Base-by-base conservation (phyloP, 2,888 invertebrate genomes). In the Hypomecis atomaria region DNA sequence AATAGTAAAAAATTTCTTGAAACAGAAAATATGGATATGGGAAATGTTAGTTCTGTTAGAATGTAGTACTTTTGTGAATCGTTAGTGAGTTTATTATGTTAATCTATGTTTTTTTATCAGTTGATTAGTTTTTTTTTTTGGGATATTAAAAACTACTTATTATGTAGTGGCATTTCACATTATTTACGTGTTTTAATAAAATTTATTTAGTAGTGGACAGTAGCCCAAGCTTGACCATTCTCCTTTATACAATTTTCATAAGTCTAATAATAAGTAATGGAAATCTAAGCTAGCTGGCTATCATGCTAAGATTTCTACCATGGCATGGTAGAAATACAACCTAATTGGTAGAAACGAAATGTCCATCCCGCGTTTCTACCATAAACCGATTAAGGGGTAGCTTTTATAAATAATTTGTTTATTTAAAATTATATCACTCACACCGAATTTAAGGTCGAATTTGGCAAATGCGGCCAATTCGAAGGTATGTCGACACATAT, bases 391-490 rank as follows among this genome's bases (percentile, higher is more conserved):
- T 33, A 43, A 48, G n/a, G 6, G 33, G 8, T 44, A 1, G 23
- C 8, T 33, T 45, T 13, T 52, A 8, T 44, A 23, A 48, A 54
- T 44, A 40, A n/a, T 38, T 54, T 40, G 8, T 43, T 6, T 4
- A 42, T 63, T 43, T 13, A 42, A 36, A 57, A 50, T 66, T 64
- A 68, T 74, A 76, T 82, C 87, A 84, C 85, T 84, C 90, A 86
- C 89, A 89, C 87, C 87, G 82, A 80, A 74, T 69, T 75, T 70
- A 71, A 61, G 55, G 45, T 59, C 8, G 37, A 63, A 80, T 87
- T 90, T 88, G 89, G 89, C 89, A 87, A 89, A 86, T 87, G 75
- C 67, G 67, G 72, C 74, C 69, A 66, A 66, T 65, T 40, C 34
- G 40, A 60, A 63, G 62, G 34, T 64, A 67, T 47, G 63, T 67